Evolutionary conservation across 2,888 invertebrate genomes (phyloP), one percentile per base, ranked within the genome.

Genomic region (Empis livida): DNA sequence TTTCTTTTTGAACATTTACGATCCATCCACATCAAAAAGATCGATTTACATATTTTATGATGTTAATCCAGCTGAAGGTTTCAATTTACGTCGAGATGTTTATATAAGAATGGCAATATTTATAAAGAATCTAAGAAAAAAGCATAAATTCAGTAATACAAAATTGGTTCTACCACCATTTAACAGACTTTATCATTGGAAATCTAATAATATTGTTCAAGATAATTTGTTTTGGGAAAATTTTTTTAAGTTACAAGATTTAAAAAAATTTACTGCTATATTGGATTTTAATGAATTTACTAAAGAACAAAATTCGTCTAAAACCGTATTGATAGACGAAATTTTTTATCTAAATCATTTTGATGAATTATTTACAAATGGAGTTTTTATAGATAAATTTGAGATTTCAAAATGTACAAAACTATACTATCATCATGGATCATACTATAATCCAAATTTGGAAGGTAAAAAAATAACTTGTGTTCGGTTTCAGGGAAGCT

Each of bases 51-150:
- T 97, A 46, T 74, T 97, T 43, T 99, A 95, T 68, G 93, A 95
- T 63, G 84, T 97, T 0, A 97, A 97, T 72, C 84, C 83, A 3
- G 84, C 88, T 0, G 97, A 99, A 73, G 99, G 99, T 0, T 99
- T 99, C 63, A 99, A 99, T 72, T 74, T 99, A 51, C 76, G 95
- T 14, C 76, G 97, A 32, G 97, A 99, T 73, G 96, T 99, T 2
- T 97, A 92, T 61, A 83, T 97, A 75, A 77, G 97, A 56, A 76
- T 94, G 58, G 93, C 95, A 2, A 82, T 87, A 42, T 80, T 95
- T 61, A 73, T 90, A 0, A 75, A 82, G 30, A 76, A 80, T 49
- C 72, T 92, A 46, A 73, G 78, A 49, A 73, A 73, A 48, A 63
- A 69, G 11, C 67, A 68, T 0, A 63, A 65, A 49, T 70, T 71